Base-by-base conservation (phyloP, 2,888 invertebrate species). In the Meandrusa payeni region DNA sequence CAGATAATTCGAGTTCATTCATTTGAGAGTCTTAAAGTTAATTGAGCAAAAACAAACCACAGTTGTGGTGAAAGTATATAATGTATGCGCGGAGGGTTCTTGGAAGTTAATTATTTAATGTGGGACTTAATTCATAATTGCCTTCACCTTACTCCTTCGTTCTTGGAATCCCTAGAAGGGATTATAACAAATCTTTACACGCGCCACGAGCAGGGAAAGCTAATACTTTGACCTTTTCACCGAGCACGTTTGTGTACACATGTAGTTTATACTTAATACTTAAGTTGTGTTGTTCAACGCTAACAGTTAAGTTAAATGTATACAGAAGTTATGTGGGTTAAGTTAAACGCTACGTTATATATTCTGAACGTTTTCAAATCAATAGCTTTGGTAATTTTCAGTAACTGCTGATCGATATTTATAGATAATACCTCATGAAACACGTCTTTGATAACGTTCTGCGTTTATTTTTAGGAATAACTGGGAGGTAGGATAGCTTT, bases 221-320 rank as follows among this genome's bases (percentile, higher is more conserved):
- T 57, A 59, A 59, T 55, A 54, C 57, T 54, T 52, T 50, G 52
- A 53, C 53, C 57, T 55, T 55, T 51, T 45, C 40, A 49, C 46
- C 46, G 48, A 44, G 52, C 55, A 57, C 59, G 57, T 53, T 48
- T 53, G 53, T 53, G 54, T 55, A 47, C 50, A 27, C 38, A 42
- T 52, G 51, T 49, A 51, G 50, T 53, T 54, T 47, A 44, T 46
- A 46, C 41, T 40, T 39, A 27, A 44, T 45, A 37, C 40, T 39
- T 34, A 49, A 34, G 41, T 27, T 40, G 24, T 40, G 26, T 15
- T 29, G 32, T 29, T 32, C 3, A 26, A 27, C 7, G 33, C 26
- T 38, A 38, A 44, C 44, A 38, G n/a, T 32, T 26, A 22, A 20
- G 15, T 12, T 4, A 22, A 44, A 27, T 24, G 27, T 38, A 27